These are phyloP conservation scores for Malthinus flaveolus DNA, from an alignment of 2,888 invertebrate species.

Conservation along the genomic window DNA sequence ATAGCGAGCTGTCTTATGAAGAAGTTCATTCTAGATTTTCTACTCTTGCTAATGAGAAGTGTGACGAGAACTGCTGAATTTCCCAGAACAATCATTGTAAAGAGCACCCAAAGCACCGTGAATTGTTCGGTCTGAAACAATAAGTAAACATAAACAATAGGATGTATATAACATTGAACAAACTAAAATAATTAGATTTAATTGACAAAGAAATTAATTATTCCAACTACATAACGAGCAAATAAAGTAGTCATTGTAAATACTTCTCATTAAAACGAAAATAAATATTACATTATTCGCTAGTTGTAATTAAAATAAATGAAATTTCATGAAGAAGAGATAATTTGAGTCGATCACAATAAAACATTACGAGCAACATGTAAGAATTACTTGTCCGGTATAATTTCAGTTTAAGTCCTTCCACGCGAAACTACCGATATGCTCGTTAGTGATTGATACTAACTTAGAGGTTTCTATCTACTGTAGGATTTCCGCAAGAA, in stretches of 20 bases:
- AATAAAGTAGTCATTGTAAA: not conserved
- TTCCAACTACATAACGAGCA: constrained; percentile 4
- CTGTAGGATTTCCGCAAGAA: constrained; percentile 10
- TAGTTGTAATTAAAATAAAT: not conserved
- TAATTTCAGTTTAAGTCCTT: not conserved
- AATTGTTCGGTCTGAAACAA: constrained; percentile 66
- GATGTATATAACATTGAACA: not conserved
- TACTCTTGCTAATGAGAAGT: constrained; percentile 62
- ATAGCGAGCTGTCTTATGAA: constrained; percentile 71
- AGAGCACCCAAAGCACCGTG: constrained; percentile 64
- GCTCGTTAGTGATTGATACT: constrained; percentile 6
- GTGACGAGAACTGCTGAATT: constrained; percentile 67
- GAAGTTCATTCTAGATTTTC: constrained; percentile 72
- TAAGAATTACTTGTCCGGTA: not conserved
- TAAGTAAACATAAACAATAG: constrained; percentile 14
- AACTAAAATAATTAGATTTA: constrained; percentile 7
- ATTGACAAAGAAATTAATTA: constrained; percentile 12
- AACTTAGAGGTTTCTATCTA: not conserved
- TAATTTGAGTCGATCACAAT: not conserved
- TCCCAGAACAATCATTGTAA: constrained; percentile 66
- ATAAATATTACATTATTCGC: not conserved
- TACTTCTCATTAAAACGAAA: not conserved
- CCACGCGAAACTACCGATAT: not conserved
- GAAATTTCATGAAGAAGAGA: not conserved
- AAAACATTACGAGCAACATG: not conserved